Conservation (phyloP, 53 echinoderm and acorn worm species). For the Holothuria leucospilota region DNA sequence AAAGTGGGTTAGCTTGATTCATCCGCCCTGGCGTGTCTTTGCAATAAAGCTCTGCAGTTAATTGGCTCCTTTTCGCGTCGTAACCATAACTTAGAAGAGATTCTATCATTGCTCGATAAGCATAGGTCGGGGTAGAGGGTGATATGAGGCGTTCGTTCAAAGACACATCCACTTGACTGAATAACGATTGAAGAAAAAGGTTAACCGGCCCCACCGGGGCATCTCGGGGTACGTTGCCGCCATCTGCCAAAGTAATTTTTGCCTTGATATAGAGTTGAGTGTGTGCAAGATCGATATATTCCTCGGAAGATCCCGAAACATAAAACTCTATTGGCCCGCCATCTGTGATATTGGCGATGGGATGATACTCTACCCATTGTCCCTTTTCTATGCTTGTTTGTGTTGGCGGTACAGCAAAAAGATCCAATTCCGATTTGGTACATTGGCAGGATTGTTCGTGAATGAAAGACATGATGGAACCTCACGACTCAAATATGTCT, state of each 20-base stretch:
- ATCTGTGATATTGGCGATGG: too few relatives aligned
- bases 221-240: not conserved
- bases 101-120: too few relatives aligned
- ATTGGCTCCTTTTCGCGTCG: slow-evolving; percentile 51
- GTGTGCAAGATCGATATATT: slow-evolving; percentile 65
- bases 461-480: too few relatives aligned
- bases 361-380: too few relatives aligned
- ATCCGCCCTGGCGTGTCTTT: slow-evolving; percentile 61
- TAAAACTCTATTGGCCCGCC: slow-evolving; percentile 58
- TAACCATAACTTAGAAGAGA: slow-evolving; percentile 61
- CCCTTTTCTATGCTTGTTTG: too few relatives aligned
- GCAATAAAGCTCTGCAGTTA: too few relatives aligned
- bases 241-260: slow-evolving; percentile 30
- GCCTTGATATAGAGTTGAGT: slow-evolving; percentile 60
- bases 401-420: too few relatives aligned
- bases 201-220: slow-evolving; percentile 35
- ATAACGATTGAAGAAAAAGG: slow-evolving; percentile 51
- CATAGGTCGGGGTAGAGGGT: too few relatives aligned
- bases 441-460: too few relatives aligned
- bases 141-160: too few relatives aligned
- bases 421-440: not conserved
- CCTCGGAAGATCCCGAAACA: slow-evolving; percentile 57
- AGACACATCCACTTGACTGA: slow-evolving; percentile 46
- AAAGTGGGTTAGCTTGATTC: not conserved
- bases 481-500: too few relatives aligned